phyloP scores from a whole-genome alignment of 2,888 invertebrate genomes.

The Synergus laeviventris region DNA sequence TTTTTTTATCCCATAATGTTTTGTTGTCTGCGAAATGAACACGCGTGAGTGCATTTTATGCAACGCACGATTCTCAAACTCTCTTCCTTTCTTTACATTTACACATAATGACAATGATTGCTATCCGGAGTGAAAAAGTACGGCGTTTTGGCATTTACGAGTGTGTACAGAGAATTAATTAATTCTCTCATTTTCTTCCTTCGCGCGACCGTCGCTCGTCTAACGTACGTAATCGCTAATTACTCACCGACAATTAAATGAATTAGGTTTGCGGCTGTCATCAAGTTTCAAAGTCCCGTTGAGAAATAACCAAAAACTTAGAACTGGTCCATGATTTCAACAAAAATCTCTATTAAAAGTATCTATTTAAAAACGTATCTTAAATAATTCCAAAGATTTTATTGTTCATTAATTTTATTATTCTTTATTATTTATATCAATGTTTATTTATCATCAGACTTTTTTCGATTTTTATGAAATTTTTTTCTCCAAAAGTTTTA shows the following conservation, averaged over 20 bases:
- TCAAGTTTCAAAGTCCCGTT: slow-evolving; percentile 20
- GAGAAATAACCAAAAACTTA: not conserved
- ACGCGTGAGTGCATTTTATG: slow-evolving; percentile 43
- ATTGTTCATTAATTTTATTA: too few relatives aligned
- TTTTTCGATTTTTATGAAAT: too few relatives aligned
- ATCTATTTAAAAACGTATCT: not conserved
- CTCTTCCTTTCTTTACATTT: slow-evolving; percentile 50
- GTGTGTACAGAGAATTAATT: slow-evolving; percentile 47
- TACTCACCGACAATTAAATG: slow-evolving; percentile 30
- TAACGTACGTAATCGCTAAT: slow-evolving; percentile 41
- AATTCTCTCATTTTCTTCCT: slow-evolving; percentile 44
- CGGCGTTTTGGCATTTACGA: not conserved
- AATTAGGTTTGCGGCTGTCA: slow-evolving; percentile 25
- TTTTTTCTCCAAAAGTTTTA: too few relatives aligned
- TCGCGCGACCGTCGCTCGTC: slow-evolving; percentile 43
- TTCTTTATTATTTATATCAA: too few relatives aligned
- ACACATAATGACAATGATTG: slow-evolving; percentile 49
- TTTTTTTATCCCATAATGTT: not conserved
- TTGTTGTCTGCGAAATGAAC: slow-evolving; percentile 3
- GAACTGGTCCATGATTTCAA: not conserved
- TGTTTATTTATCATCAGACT: too few relatives aligned
- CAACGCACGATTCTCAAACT: slow-evolving; percentile 54
- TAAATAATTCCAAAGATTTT: too few relatives aligned
- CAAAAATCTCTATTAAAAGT: not conserved
- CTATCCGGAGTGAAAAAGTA: slow-evolving; percentile 24